Percentiles rank a stretch among this genome's conserved stretches.
phyloP scores from a whole-genome alignment of 1,140 invertebrate species.

The Lucilia cuprina region DNA sequence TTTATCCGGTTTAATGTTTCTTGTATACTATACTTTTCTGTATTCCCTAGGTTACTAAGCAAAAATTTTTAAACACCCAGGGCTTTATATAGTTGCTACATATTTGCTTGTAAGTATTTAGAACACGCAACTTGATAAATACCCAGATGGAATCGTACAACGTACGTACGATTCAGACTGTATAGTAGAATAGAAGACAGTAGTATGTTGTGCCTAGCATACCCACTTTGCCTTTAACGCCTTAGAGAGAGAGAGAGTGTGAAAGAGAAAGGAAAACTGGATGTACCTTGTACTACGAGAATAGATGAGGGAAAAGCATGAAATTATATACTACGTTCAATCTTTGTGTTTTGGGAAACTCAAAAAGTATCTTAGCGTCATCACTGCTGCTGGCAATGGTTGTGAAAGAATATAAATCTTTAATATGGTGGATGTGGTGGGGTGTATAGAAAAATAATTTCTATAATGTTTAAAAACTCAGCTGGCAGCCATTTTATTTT shows the following conservation, averaged over 20 bases:
- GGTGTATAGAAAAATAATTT: neutral
- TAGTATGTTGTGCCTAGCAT: neutral
- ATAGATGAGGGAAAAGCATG: neutral
- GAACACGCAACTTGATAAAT: neutral
- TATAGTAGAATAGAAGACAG: neutral
- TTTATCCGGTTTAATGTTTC: neutral
- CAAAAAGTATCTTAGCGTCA: neutral
- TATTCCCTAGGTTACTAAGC: neutral
- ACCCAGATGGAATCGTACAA: neutral
- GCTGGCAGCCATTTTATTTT: neutral
- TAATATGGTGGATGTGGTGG: neutral
- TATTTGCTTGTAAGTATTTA: neutral
- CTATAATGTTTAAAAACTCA: neutral
- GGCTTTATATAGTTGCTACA: neutral
- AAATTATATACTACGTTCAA: neutral
- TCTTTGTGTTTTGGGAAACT: neutral
- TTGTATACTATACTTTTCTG: neutral
- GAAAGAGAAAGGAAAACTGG: neutral
- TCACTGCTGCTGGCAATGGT: neutral
- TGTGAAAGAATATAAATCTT: neutral
- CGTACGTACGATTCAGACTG: neutral
- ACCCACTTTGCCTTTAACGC: neutral
- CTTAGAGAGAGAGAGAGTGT: neutral
- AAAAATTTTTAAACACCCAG: neutral
- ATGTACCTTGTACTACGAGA: neutral